phyloP scores from a whole-genome alignment of 2,888 invertebrate species.

The Ophion slaviceki region DNA sequence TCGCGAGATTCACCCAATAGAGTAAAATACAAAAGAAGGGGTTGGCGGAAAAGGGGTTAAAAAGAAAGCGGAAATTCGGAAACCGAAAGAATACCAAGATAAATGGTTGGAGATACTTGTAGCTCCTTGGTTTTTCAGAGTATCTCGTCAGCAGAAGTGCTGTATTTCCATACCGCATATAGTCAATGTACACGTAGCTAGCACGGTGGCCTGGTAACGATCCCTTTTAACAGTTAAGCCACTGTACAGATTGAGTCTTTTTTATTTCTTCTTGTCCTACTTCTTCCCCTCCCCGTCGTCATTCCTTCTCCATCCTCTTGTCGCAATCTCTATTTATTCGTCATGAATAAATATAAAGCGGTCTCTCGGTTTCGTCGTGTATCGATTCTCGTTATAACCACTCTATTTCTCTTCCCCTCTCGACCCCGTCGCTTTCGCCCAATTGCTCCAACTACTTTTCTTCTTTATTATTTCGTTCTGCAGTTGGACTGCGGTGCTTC shows the following conservation, averaged over 20 bases:
- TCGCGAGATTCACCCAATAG: neutral
- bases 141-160: conserved; percentile 7
- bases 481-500: conserved; percentile 44
- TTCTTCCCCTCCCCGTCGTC: neutral
- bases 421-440: neutral
- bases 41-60: neutral
- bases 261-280: conserved; percentile 42
- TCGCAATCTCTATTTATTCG: conserved; percentile 55
- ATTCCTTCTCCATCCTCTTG: neutral
- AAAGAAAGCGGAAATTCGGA: conserved; percentile 2
- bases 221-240: conserved; percentile 47
- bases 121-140: conserved; percentile 17
- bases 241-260: conserved; percentile 52
- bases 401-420: conserved; percentile 35
- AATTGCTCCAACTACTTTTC: conserved; percentile 57
- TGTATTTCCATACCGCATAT: conserved; percentile 15
- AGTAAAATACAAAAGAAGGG: conserved; percentile 8
- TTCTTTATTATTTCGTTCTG: conserved; percentile 60
- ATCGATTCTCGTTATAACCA: conserved; percentile 62
- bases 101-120: conserved; percentile 3
- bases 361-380: conserved; percentile 45
- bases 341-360: conserved; percentile 61
- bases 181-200: conserved; percentile 1
- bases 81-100: conserved; percentile 9
- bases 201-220: conserved; percentile 42